These are phyloP conservation scores for Aplysia californica DNA, from an alignment of 1,140 invertebrate genomes.

Conservation along the genomic window DNA sequence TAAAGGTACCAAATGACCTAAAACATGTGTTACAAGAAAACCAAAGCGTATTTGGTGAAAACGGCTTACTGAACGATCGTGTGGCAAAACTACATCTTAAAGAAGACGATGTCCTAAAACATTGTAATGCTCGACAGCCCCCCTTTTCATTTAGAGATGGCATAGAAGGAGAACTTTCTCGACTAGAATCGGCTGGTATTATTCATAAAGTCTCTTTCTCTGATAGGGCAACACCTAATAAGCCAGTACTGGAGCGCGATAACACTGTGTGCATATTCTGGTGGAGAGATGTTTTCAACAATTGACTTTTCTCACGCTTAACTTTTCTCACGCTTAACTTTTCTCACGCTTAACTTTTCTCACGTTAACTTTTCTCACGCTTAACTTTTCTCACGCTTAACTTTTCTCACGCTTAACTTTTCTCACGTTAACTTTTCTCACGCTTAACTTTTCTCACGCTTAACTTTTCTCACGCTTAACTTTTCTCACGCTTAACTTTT, in stretches of 20 bases:
- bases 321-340: slow-evolving; percentile 47
- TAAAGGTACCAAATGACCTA: background rate
- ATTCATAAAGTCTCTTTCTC: slow-evolving; percentile 38
- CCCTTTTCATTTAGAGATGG: slow-evolving; percentile 37
- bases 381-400: slow-evolving; percentile 44
- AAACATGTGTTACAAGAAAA: background rate
- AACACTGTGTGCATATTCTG: no score
- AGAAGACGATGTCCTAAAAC: slow-evolving; percentile 14
- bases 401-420: slow-evolving; percentile 44
- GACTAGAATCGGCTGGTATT: slow-evolving; percentile 36
- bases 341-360: slow-evolving; percentile 40
- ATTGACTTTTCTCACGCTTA: slow-evolving; percentile 51
- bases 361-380: no score
- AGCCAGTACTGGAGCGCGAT: slow-evolving; percentile 64
- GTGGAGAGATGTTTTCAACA: slow-evolving; percentile 48
- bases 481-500: slow-evolving; percentile 44
- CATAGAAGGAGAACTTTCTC: slow-evolving; percentile 49
- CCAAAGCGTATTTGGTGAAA: slow-evolving; percentile 22
- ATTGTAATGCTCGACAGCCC: slow-evolving; percentile 37
- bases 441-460: slow-evolving; percentile 41
- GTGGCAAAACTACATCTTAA: slow-evolving; percentile 33
- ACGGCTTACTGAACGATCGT: slow-evolving; percentile 20
- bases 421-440: no score
- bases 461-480: slow-evolving; percentile 46
- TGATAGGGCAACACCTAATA: slow-evolving; percentile 63